These are phyloP conservation scores for Benitochromis conjunctus DNA, from an alignment of 2,113 vertebrate genomes.

Conservation along the genomic window DNA sequence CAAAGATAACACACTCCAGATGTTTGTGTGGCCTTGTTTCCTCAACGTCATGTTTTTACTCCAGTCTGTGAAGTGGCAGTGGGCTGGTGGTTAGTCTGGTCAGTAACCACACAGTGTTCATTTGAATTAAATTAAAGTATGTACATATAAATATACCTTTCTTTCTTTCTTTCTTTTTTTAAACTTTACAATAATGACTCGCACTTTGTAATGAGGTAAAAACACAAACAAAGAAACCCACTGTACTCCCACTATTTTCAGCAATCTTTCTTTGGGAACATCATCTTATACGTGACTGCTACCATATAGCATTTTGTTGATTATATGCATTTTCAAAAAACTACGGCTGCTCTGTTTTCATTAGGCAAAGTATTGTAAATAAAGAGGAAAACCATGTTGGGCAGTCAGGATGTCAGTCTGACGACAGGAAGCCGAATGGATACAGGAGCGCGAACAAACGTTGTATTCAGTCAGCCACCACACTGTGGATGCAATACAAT, in stretches of 20 bases:
- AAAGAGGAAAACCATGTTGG: slow-evolving; percentile 29
- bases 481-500: slow-evolving; percentile 69
- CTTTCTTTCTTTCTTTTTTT: slow-evolving; percentile 28
- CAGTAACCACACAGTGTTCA: slow-evolving; percentile 62
- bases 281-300: slow-evolving; percentile 27
- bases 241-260: slow-evolving; percentile 60
- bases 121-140: slow-evolving; percentile 73
- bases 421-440: neutral
- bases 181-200: slow-evolving; percentile 72
- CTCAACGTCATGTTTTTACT: slow-evolving; percentile 21
- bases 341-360: slow-evolving; percentile 62
- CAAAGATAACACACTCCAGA: slow-evolving; percentile 31
- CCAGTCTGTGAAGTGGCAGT: neutral
- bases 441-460: neutral
- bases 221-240: slow-evolving; percentile 6
- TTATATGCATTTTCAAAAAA: slow-evolving; percentile 64
- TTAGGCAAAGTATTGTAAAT: slow-evolving; percentile 72
- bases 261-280: slow-evolving; percentile 43
- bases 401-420: neutral
- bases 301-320: slow-evolving; percentile 61
- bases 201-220: slow-evolving; percentile 77
- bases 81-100: slow-evolving; percentile 32
- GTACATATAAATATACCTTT: slow-evolving; percentile 71
- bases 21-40: slow-evolving; percentile 28
- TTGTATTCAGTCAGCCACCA: slow-evolving; percentile 38